Percentiles rank a stretch among this genome's conserved stretches.
These are phyloP conservation scores for Amphimallon solstitiale DNA, from an alignment of 2,888 invertebrate genomes.

Conservation along the genomic window DNA sequence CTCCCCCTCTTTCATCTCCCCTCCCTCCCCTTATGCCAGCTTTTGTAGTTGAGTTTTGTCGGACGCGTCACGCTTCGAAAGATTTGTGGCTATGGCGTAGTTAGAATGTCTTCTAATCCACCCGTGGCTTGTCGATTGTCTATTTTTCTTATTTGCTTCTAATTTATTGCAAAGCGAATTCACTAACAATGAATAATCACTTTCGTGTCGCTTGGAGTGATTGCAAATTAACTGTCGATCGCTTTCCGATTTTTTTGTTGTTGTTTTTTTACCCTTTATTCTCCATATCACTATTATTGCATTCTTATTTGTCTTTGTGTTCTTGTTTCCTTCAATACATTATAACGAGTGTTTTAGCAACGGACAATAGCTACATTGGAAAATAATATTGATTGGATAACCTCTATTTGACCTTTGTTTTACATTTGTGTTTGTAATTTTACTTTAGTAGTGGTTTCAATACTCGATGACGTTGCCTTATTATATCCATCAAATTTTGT, in stretches of 20 bases:
- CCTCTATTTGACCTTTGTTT: slow-evolving; percentile 10
- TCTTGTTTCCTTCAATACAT: background rate
- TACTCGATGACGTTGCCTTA: background rate
- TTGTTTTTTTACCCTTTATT: background rate
- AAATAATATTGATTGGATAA: slow-evolving; percentile 3
- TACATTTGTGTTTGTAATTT: background rate
- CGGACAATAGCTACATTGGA: background rate
- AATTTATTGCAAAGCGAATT: slow-evolving; percentile 29
- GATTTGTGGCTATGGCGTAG: slow-evolving; percentile 35
- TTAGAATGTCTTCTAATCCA: slow-evolving; percentile 28
- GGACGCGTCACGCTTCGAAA: slow-evolving; percentile 34
- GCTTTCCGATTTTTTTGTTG: background rate
- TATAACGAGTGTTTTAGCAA: background rate
- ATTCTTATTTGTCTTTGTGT: background rate
- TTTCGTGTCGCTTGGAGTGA: slow-evolving; percentile 5
- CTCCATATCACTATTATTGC: background rate
- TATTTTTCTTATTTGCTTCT: slow-evolving; percentile 30
- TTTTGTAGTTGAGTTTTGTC: slow-evolving; percentile 34
- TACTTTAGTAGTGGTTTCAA: background rate
- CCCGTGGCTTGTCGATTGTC: slow-evolving; percentile 9
- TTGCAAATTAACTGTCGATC: slow-evolving; percentile 11
- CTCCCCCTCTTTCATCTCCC: slow-evolving; percentile 7
- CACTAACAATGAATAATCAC: slow-evolving; percentile 20
- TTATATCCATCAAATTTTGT: no score
- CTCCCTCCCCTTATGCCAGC: slow-evolving; percentile 3